Base-by-base conservation (phyloP, 1,140 invertebrate species). In the Caenorhabditis tropicalis region DNA sequence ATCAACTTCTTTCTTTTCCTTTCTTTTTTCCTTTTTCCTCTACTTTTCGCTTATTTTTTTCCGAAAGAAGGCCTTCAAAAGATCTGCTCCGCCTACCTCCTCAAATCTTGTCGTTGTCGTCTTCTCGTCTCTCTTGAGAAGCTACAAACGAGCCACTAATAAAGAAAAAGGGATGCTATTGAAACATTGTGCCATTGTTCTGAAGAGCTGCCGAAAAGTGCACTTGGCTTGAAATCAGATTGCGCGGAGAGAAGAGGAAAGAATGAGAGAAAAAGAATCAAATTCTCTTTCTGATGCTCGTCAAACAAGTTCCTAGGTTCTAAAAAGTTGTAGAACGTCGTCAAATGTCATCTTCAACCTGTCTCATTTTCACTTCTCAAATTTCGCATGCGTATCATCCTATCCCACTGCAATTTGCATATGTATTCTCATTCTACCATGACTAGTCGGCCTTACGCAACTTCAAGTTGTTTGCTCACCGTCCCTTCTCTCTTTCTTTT, bases 181-280 rank as follows among this genome's bases (percentile, higher is more conserved):
- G 65, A 74, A 74, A 74, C 65, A 74, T 74, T 74, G 65, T 74
- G 65, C 65, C 7, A 74, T 74, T 74, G 65, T 74, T 43, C 65
- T 43, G 65, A 74, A 74, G 65, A 74, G 65, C 65, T 43, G 65
- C 21, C 36, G 65, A 74, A 43, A 74, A 74, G 65, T 74, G 65
- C 65, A 74, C 65, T 74, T 74, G 65, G 65, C 36, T 74, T 74
- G 65, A 74, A 74, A 74, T 74, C 65, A 43, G 65, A 74, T 74
- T 74, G 65, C 65, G 36, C n/a, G 36, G 36, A 12, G 15, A 74
- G 24, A 15, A 74, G n/a, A 74, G 36, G 65, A 74, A 56, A 9
- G 29, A 24, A 56, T 7, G 49, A 51, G 49, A 51, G 49, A 27
- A 56, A 56, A 43, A 58, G 53, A 58, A 74, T 74, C 65, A 74